Evolutionary conservation across 1,140 invertebrate genomes (phyloP), one percentile per base, ranked within the genome.

Genomic region (Charaxes varanes): DNA sequence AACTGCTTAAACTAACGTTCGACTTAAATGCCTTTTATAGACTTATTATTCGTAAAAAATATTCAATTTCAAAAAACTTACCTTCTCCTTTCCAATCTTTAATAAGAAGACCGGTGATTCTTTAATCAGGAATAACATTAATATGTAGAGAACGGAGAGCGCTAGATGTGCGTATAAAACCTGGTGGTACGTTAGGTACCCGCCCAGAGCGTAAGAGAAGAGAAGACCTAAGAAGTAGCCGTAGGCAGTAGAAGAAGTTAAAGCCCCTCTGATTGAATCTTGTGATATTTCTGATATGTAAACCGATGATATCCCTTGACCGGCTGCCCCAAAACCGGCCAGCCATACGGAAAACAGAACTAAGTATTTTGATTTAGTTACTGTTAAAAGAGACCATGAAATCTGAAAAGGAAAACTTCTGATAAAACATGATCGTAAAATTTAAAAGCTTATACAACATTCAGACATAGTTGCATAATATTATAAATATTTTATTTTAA

Each of bases 231-330:
- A 2, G 34, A 72, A 72, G 26, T 53, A 78, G 3, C 53, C 53
- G 2, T 57, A 61, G 0, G 74, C 69, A 1, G 62, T 60, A 1
- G 61, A 54, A 0, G 76, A 76, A n/a, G 69, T 72, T 1, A 80
- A 18, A 0, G 56, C 57, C 6, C 77, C 77, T 36, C 77, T 49
- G 16, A 81, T 69, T 0, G 73, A 61, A 17, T 78, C 70, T 23
- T 81, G 66, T 19, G 49, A 46, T 49, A 81, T 78, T 42, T 81
- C 77, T 1, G 67, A 60, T 41, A 81, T 71, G 35, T 66, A 81
- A 3, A 81, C 57, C 1, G 70, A 52, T 0, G 69, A 63, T 1
- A 69, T 43, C 0, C 59, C 62, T 14, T 76, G 67, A 0, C 71
- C 73, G 1, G 61, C 73, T 2, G 66, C 65, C 0, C 77, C 68